Conservation (phyloP, 2,113 vertebrate genomes). For the Thomomys bottae region DNA sequence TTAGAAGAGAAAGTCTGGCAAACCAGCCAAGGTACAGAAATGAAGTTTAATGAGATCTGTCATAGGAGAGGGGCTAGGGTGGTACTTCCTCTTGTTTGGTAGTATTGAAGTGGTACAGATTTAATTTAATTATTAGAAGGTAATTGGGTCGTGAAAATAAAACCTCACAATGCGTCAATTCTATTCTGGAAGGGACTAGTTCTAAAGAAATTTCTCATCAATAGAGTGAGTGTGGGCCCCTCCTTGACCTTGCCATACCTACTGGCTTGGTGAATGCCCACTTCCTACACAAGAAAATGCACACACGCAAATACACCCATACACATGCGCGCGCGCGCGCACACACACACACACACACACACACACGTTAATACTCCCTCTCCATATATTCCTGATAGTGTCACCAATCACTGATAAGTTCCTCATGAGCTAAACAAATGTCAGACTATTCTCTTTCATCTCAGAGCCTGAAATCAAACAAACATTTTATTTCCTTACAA, state of each 20-base stretch:
- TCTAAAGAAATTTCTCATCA: too few relatives aligned
- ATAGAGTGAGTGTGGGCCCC: too few relatives aligned
- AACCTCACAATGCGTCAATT: neutral
- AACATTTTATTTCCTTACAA: too few relatives aligned
- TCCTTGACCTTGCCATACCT: neutral
- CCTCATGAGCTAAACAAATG: neutral
- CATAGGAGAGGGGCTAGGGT: neutral
- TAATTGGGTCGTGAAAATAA: neutral
- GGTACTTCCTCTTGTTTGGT: rapidly evolving
- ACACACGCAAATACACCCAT: too few relatives aligned
- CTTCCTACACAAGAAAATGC: too few relatives aligned
- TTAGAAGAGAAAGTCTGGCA: neutral
- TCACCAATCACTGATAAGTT: neutral
- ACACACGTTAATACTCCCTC: neutral
- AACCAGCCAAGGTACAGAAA: neutral
- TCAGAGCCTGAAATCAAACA: neutral
- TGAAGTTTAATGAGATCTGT: neutral
- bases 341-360: too few relatives aligned
- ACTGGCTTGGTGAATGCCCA: too few relatives aligned
- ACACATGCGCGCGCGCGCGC: too few relatives aligned
- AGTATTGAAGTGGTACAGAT: neutral
- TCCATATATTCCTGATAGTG: neutral
- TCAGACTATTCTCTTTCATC: neutral
- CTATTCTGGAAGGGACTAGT: too few relatives aligned
- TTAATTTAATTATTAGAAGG: too few relatives aligned